These are phyloP conservation scores for Anguilla japonica DNA, from an alignment of 2,113 vertebrate species.

Conservation along the genomic window DNA sequence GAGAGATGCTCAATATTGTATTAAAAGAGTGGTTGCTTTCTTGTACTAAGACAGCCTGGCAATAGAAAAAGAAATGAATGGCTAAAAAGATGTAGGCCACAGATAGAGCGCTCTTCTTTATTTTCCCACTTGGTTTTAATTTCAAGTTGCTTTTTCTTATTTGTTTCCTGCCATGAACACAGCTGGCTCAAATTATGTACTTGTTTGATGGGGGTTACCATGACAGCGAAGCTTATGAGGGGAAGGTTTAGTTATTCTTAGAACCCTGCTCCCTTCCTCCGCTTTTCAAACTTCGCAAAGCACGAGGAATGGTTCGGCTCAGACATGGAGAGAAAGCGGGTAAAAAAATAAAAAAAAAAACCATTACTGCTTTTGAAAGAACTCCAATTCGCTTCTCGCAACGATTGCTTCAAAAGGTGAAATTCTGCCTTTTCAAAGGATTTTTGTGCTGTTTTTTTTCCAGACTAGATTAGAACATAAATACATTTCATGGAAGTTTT, in stretches of 20 bases:
- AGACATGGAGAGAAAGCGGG: background rate
- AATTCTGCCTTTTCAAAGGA: too few relatives aligned
- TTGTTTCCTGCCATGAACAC: constrained; percentile 28
- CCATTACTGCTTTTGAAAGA: constrained; percentile 9
- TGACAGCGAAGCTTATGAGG: constrained; percentile 38
- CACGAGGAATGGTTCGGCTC: background rate
- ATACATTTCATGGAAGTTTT: too few relatives aligned
- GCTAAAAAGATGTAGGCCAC: background rate
- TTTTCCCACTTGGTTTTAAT: background rate
- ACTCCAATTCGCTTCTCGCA: background rate
- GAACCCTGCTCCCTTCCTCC: constrained; percentile 8
- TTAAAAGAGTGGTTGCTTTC: background rate
- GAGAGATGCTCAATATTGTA: background rate
- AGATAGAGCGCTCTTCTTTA: background rate
- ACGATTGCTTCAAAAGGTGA: too few relatives aligned
- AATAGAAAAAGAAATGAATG: background rate
- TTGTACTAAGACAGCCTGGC: background rate
- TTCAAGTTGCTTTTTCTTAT: constrained; percentile 20
- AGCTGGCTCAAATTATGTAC: constrained; percentile 32
- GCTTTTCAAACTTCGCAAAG: constrained; percentile 17
- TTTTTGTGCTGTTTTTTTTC: too few relatives aligned
- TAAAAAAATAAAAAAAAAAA: background rate
- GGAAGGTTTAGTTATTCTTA: constrained; percentile 36
- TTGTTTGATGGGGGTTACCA: constrained; percentile 45
- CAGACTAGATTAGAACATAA: too few relatives aligned